These are phyloP conservation scores for Cephus spinipes DNA, from an alignment of 2,888 invertebrate genomes.

Conservation along the genomic window DNA sequence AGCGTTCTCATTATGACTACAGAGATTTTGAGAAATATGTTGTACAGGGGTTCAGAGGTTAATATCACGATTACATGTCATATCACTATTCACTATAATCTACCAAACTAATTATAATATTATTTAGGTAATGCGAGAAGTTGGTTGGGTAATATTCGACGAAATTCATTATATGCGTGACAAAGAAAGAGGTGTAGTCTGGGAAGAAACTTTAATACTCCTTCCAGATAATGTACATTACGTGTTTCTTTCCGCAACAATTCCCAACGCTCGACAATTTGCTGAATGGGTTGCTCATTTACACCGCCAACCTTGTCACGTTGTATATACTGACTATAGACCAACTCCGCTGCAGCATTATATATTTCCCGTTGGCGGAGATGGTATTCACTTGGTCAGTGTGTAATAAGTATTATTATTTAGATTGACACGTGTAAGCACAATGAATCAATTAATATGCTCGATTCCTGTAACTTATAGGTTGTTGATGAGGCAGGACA, in stretches of 20 bases:
- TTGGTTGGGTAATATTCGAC: constrained; percentile 99
- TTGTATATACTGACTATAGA: constrained; percentile 97
- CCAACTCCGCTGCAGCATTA: constrained; percentile 99
- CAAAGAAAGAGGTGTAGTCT: constrained; percentile 98
- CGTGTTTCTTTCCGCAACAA: constrained; percentile 98
- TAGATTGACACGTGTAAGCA: not conserved
- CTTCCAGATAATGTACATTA: constrained; percentile 98
- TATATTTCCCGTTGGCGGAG: constrained; percentile 96
- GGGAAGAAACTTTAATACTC: constrained; percentile 99
- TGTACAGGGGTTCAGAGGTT: constrained; percentile 96
- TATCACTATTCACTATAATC: not conserved
- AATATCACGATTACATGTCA: not conserved
- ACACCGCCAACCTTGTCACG: constrained; percentile 97
- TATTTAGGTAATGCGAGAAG: constrained; percentile 88
- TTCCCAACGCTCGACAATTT: constrained; percentile 98
- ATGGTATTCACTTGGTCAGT: constrained; percentile 91
- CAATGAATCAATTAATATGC: not conserved
- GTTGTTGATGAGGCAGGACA: constrained; percentile 75
- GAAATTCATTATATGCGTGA: constrained; percentile 99
- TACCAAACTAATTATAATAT: not conserved
- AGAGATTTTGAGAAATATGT: constrained; percentile 99
- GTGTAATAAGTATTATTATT: constrained; percentile 18
- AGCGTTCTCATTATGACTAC: constrained; percentile 99
- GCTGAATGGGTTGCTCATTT: constrained; percentile 94
- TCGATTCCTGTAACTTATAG: constrained; percentile 28